Percentiles rank a stretch among this genome's conserved stretches.
Conservation (phyloP, 2,888 invertebrate genomes). For the Prenolepis imparis region DNA sequence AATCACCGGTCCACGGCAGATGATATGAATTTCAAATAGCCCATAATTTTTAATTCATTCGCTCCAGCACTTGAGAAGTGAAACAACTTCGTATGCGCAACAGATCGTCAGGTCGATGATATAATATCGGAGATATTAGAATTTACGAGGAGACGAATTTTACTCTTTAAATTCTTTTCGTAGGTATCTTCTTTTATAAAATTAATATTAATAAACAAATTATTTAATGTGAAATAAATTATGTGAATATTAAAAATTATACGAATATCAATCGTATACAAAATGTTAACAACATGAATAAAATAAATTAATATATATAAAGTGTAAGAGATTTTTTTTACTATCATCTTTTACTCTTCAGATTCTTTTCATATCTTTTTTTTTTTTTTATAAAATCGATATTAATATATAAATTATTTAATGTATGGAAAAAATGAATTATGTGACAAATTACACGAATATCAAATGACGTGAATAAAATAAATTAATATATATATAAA, state of each 20-base stretch:
- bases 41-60: neutral
- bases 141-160: neutral
- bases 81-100: neutral
- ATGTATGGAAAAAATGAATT: neutral
- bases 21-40: slow-evolving; percentile 37
- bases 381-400: neutral
- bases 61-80: neutral
- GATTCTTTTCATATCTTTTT: neutral
- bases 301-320: too few species aligned
- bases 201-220: neutral
- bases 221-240: neutral
- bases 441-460: neutral
- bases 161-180: neutral
- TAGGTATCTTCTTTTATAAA: neutral
- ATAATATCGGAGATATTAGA: slow-evolving; percentile 2
- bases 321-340: too few species aligned
- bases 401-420: neutral
- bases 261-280: too few species aligned
- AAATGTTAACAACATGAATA: too few species aligned
- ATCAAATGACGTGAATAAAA: neutral
- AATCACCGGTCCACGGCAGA: neutral
- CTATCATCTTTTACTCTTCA: too few species aligned
- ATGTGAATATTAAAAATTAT: neutral
- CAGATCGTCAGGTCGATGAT: neutral
- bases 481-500: too few species aligned